Percentiles rank a stretch among this genome's conserved stretches.
Conservation (phyloP, 2,797 vertebrate genomes). For the Enteromius paludinosus region DNA sequence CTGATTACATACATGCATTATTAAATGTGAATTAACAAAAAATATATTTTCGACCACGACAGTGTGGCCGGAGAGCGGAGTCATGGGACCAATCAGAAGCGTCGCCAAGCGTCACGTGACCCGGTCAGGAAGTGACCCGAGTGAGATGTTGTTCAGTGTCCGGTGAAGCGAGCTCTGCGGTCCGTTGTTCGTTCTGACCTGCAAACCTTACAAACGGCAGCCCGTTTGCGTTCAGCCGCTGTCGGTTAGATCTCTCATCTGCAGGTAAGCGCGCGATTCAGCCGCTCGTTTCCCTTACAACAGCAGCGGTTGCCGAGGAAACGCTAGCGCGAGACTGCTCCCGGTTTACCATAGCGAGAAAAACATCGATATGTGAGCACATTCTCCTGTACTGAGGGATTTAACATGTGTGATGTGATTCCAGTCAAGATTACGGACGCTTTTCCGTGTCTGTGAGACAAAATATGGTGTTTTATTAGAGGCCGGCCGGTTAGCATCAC, state of each 20-base stretch:
- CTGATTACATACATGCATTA: background rate
- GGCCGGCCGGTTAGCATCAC: background rate
- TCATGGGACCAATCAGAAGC: background rate
- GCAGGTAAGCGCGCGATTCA: conserved; percentile 2
- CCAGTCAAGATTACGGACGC: background rate
- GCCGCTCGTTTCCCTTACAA: conserved; percentile 4
- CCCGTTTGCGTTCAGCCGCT: background rate
- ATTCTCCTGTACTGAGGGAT: background rate
- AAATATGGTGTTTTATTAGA: background rate
- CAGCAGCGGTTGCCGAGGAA: background rate
- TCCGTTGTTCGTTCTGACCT: background rate
- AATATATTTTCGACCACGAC: background rate
- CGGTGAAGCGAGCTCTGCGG: background rate
- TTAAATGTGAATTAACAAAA: background rate
- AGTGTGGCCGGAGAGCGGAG: background rate
- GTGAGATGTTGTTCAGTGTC: background rate
- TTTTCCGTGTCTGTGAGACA: no score
- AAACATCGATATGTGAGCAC: background rate
- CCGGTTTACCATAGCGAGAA: rapidly evolving
- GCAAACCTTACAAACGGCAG: background rate
- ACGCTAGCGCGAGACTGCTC: background rate
- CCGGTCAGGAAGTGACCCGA: background rate
- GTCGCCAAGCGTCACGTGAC: background rate
- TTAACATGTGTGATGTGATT: background rate
- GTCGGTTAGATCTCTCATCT: background rate